These are phyloP conservation scores for Borostomias antarcticus DNA, from an alignment of 2,797 vertebrate species.

Conservation along the genomic window DNA sequence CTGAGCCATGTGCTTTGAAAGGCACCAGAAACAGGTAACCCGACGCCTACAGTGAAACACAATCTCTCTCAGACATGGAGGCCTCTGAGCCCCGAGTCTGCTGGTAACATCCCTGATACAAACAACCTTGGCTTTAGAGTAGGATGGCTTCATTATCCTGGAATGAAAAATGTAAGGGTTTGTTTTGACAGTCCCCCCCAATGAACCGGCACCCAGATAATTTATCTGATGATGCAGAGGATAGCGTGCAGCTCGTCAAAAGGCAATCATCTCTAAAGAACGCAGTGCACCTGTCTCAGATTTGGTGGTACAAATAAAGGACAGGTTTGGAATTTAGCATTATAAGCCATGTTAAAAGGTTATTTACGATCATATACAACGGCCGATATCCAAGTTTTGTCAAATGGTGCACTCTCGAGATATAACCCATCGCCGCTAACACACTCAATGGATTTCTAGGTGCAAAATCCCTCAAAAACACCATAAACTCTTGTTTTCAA, in stretches of 20 bases:
- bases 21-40: slow-evolving; percentile 37
- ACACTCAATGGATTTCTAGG: too few relatives aligned
- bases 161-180: slow-evolving; percentile 53
- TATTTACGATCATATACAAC: too few relatives aligned
- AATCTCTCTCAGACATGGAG: slow-evolving; percentile 16
- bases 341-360: too few relatives aligned
- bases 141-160: slow-evolving; percentile 45
- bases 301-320: not conserved
- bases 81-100: slow-evolving; percentile 31
- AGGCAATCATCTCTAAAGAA: not conserved
- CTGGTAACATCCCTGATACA: slow-evolving; percentile 27
- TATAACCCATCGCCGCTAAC: too few relatives aligned
- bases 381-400: too few relatives aligned
- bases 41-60: not conserved
- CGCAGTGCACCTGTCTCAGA: not conserved
- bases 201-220: slow-evolving; percentile 56
- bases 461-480: too few relatives aligned
- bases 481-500: too few relatives aligned
- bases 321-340: too few relatives aligned
- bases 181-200: slow-evolving; percentile 60
- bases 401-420: too few relatives aligned
- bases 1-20: slow-evolving; percentile 30
- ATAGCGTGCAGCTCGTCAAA: slow-evolving; percentile 19
- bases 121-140: slow-evolving; percentile 40
- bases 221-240: slow-evolving; percentile 54